phyloP scores from a whole-genome alignment of 2,113 vertebrate genomes.

The Synchiropus splendidus region DNA sequence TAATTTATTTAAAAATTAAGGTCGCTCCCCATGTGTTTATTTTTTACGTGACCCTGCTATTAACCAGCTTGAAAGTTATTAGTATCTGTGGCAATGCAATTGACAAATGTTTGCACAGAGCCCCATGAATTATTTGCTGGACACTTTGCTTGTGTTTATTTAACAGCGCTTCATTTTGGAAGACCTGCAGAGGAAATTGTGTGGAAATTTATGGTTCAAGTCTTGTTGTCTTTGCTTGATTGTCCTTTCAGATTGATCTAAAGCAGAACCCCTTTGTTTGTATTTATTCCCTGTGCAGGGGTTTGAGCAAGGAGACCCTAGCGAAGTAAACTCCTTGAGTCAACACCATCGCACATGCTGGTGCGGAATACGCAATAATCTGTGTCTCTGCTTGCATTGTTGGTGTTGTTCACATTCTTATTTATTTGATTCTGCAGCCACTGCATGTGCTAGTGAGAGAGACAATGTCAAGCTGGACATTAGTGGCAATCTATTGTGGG shows the following conservation, averaged over 20 bases:
- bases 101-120: constrained; percentile 30
- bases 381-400: not conserved
- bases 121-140: constrained; percentile 46
- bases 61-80: constrained; percentile 32
- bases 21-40: constrained; percentile 29
- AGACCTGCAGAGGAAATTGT: constrained; percentile 40
- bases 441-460: not conserved
- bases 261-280: constrained; percentile 53
- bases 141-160: constrained; percentile 56
- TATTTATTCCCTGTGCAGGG: constrained; percentile 51
- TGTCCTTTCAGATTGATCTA: constrained; percentile 53
- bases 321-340: constrained; percentile 45
- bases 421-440: not conserved
- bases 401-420: not conserved
- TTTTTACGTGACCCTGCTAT: constrained; percentile 34
- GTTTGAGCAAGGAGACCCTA: constrained; percentile 49
- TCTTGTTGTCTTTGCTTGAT: constrained; percentile 48
- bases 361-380: constrained; percentile 5
- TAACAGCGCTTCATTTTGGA: constrained; percentile 24
- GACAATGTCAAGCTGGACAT: constrained; percentile 25
- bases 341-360: constrained; percentile 15
- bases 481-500: constrained; percentile 41
- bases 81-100: constrained; percentile 34
- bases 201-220: constrained; percentile 54
- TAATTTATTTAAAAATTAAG: not conserved